phyloP scores from a whole-genome alignment of 2,888 invertebrate species.

The Cerceris rybyensis region DNA sequence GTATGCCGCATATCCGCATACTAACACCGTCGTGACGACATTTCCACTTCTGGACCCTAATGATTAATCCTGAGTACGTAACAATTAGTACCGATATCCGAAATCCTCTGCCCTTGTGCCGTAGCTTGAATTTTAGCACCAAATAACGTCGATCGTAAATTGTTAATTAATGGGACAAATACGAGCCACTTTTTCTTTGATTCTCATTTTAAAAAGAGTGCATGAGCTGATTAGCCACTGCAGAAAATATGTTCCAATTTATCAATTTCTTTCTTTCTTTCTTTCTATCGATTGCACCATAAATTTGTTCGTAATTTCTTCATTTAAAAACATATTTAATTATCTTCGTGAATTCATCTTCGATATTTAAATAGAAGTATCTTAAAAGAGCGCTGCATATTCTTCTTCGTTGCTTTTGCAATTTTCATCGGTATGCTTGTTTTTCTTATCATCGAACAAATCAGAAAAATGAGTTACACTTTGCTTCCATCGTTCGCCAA shows the following conservation, averaged over 20 bases:
- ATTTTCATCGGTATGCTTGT: not conserved
- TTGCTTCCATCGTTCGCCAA: no score
- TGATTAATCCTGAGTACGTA: conserved; percentile 50
- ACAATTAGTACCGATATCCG: conserved; percentile 44
- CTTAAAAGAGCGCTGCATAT: no score
- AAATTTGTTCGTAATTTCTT: no score
- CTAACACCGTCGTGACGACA: conserved; percentile 54
- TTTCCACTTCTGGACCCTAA: conserved; percentile 63
- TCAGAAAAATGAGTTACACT: no score
- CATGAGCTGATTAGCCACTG: conserved; percentile 20
- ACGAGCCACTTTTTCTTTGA: conserved; percentile 7
- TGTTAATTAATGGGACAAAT: conserved; percentile 33
- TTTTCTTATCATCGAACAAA: no score
- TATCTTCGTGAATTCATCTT: not conserved
- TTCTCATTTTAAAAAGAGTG: conserved; percentile 1
- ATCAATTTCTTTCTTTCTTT: no score
- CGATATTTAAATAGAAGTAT: not conserved
- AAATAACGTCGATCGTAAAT: conserved; percentile 27
- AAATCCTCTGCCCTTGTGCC: not conserved
- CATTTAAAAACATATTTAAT: no score
- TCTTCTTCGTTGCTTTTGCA: not conserved
- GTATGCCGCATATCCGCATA: conserved; percentile 33
- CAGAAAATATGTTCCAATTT: not conserved
- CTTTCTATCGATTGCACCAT: no score
- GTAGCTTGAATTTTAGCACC: conserved; percentile 23